These are phyloP conservation scores for Tachysurus vachellii DNA, from an alignment of 2,113 vertebrate genomes.

Conservation along the genomic window DNA sequence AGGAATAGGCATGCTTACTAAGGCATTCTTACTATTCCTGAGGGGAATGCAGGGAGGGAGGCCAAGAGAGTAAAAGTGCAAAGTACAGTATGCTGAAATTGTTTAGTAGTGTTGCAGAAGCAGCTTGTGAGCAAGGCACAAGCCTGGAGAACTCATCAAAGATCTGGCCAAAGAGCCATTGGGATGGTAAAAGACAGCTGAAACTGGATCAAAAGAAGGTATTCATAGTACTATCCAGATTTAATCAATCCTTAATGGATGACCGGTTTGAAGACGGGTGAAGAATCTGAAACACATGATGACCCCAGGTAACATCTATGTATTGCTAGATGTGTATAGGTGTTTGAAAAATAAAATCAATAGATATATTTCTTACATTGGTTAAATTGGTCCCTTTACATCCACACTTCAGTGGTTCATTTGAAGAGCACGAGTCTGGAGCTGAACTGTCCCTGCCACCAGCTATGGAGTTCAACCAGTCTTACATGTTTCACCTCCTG, in stretches of 20 bases:
- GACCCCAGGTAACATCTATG: background rate
- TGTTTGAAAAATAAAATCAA: background rate
- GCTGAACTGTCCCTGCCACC: background rate
- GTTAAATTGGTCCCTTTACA: background rate
- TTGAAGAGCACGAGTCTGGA: background rate
- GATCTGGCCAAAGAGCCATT: background rate
- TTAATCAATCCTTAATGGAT: background rate
- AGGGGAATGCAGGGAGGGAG: too few relatives aligned
- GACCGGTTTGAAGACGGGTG: background rate
- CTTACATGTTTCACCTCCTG: background rate
- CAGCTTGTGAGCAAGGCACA: background rate
- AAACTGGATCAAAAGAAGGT: conserved; percentile 21
- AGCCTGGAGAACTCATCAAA: background rate
- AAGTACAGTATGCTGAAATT: background rate
- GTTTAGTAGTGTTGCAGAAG: background rate
- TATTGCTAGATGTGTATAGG: background rate
- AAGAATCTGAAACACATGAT: background rate
- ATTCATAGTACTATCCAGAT: background rate
- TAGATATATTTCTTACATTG: background rate
- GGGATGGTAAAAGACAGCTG: background rate
- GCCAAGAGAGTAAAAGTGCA: background rate
- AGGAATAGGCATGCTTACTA: background rate
- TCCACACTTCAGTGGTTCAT: background rate
- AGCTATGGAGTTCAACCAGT: background rate
- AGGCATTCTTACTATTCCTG: background rate